Base-by-base conservation (phyloP, 2,797 vertebrate species). In the Parambassis ranga region DNA sequence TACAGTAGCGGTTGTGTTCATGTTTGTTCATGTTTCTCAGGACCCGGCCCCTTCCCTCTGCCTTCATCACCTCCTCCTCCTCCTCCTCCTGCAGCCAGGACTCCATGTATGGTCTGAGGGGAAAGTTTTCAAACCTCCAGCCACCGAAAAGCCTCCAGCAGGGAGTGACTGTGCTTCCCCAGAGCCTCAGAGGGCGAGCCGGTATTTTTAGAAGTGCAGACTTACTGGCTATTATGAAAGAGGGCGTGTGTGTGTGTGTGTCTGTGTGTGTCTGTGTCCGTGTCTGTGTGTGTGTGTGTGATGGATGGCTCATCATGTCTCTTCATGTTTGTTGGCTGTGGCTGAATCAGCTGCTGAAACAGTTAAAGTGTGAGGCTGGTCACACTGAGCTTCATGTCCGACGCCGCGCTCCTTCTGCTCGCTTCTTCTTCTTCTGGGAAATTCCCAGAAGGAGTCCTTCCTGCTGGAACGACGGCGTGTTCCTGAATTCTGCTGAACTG, bases 101-200 rank as follows among this genome's bases (percentile, higher is more conserved):
- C 62, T 73, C 80, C 80, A 46, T 83, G 78, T 85, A 75, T 83
- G 81, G 74, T 78, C 72, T 35, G 38, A 73, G 42, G 77, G 70
- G 61, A 72, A 83, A 76, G 53, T 55, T 77, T 61, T 67, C 41
- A 73, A 69, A 64, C 66, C 79, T 79, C 66, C 68, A 77, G 65
- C 55, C 61, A 62, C 65, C 44, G 55, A 44, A 78, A 47, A 50
- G 11, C 52, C 64, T 77, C 50, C 57, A 74, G 48, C 65, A 38
- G 82, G 79, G 77, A 82, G 75, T 39, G 70, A 81, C 77, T 63
- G 3, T 27, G 51, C 55, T 56, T 78, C 76, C 69, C 47, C 19
- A 0, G 27, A 73, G 68, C 44, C 72, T 68, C 65, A 0, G 32
- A 64, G 65, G 71, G 69, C 70, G 50, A 71, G 63, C 69, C 69